phyloP scores from a whole-genome alignment of 2,888 invertebrate species.

The Chloroclysta siterata region DNA sequence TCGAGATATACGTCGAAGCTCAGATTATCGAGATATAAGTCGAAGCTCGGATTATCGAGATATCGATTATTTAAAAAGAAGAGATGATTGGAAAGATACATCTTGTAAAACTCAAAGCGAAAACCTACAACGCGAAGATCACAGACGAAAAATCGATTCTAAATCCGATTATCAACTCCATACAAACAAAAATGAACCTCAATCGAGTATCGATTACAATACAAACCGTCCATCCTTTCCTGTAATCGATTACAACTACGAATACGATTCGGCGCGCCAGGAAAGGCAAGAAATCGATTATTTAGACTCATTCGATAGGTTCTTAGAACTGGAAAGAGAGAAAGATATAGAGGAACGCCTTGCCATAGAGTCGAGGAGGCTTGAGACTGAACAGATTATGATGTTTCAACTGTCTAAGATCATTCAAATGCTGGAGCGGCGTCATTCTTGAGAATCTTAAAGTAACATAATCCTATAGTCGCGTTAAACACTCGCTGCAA shows the following conservation, averaged over 20 bases:
- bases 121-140: constrained; percentile 9
- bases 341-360: constrained; percentile 45
- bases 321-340: constrained; percentile 44
- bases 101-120: constrained; percentile 12
- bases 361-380: constrained; percentile 44
- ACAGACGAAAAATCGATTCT: constrained; percentile 21
- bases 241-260: constrained; percentile 18
- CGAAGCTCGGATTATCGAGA: constrained; percentile 22
- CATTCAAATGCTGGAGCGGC: constrained; percentile 63
- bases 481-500: no score
- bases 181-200: constrained; percentile 10
- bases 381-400: constrained; percentile 58
- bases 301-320: constrained; percentile 38
- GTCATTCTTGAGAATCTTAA: constrained; percentile 52
- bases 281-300: constrained; percentile 31
- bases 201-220: constrained; percentile 25
- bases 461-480: no score
- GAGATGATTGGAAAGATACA: constrained; percentile 17
- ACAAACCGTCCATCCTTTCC: constrained; percentile 9
- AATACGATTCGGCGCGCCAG: constrained; percentile 27
- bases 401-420: constrained; percentile 65
- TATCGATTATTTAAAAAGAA: constrained; percentile 30
- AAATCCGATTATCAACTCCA: constrained; percentile 26
- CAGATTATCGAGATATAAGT: constrained; percentile 15
- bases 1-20: constrained; percentile 11